phyloP scores from a whole-genome alignment of 2,797 vertebrate genomes.

The Hyperoplus immaculatus region DNA sequence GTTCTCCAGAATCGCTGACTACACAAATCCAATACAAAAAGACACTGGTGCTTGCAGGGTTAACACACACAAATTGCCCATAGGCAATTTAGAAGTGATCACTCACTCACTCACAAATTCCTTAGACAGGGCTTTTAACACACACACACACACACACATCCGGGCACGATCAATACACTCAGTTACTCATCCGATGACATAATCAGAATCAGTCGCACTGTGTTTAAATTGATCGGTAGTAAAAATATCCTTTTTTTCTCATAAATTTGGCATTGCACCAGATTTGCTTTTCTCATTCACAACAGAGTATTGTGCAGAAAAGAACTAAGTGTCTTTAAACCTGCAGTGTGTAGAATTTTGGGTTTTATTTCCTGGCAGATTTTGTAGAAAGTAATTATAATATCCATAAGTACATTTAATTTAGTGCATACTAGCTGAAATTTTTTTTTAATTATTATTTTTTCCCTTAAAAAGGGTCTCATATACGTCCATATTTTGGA shows the following conservation, averaged over 20 bases:
- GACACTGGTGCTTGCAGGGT: neutral
- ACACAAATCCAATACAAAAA: neutral
- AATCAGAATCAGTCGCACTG: neutral
- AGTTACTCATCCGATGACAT: neutral
- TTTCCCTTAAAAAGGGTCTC: no score
- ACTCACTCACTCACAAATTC: neutral
- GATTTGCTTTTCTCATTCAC: neutral
- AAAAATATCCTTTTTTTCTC: no score
- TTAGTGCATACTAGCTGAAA: no score
- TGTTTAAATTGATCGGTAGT: neutral
- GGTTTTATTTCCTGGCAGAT: no score
- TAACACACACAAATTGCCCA: neutral
- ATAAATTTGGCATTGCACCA: no score
- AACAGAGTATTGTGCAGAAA: neutral
- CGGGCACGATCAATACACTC: neutral
- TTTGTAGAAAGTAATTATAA: no score
- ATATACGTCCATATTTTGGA: no score
- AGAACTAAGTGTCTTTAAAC: neutral
- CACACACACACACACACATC: neutral
- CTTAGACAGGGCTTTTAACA: neutral
- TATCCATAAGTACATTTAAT: no score
- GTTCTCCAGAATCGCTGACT: no score
- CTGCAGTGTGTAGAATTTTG: no score
- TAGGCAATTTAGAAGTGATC: constrained; percentile 11
- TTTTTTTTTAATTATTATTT: no score